Evolutionary conservation across 2,113 vertebrate genomes (phyloP), one percentile per base, ranked within the genome.

Genomic region (Hyaena hyaena): DNA sequence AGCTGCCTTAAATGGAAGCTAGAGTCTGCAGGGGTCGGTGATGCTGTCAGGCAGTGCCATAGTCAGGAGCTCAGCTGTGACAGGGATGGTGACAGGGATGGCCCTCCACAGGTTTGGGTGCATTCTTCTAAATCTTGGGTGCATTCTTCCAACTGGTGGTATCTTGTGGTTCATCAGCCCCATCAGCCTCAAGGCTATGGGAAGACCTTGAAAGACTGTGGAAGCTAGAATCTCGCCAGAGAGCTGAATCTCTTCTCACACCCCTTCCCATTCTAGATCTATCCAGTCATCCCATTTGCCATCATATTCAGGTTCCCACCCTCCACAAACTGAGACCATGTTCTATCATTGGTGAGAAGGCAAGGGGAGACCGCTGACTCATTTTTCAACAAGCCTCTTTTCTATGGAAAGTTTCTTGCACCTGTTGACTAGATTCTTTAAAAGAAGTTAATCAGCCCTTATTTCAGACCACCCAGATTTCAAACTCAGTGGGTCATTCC

Each of bases 11-110:
- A 58, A 21, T 2, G 12, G 33, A 71, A 81, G 4, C 5, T 23
- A 11, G 55, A 50, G 48, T n/a, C 28, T 0, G 1, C n/a, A 43
- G 28, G n/a, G 53, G 33, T 61, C 11, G 0, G 1, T 5, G 2
- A 10, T 8, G 39, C 17, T 2, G 10, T 15, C 39, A 39, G 16
- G 58, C 45, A 35, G 21, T 33, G 45, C n/a, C 48, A 0, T 23
- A 2, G 28, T 1, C 3, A 19, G n/a, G 21, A 63, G 80, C 17
- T 77, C 11, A 3, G n/a, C 55, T 48, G 2, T 14, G 3, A n/a
- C n/a, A n/a, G n/a, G n/a, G n/a, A n/a, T 74, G 39, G 11, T 39
- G 55, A 55, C 26, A 11, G 11, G 77, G 0, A 5, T 15, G 6
- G 11, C 7, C 58, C 48, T 53, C 35, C 45, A 7, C 0, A 35